Evolutionary conservation across 2,888 invertebrate species (phyloP).

Genomic region (Tipula confusa): DNA sequence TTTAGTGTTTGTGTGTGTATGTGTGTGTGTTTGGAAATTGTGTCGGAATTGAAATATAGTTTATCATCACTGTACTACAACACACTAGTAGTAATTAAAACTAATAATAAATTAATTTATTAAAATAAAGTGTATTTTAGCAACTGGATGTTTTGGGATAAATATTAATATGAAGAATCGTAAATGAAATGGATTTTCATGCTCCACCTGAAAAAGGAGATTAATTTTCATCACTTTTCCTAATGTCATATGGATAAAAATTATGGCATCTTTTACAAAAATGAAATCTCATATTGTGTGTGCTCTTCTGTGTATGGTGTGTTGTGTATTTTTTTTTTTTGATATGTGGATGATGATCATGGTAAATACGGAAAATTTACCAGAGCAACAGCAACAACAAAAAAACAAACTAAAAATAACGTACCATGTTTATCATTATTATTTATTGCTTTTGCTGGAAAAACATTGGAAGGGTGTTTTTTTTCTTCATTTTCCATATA

Average conservation of each 20-base stretch:
- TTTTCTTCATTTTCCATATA: not conserved
- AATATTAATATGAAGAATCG: not conserved
- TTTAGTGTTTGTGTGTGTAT: not conserved
- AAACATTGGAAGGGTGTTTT: constrained; percentile 8
- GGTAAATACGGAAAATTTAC: not conserved
- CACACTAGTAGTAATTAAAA: not conserved
- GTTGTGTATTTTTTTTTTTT: no score
- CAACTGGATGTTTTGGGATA: not conserved
- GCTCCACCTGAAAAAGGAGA: constrained; percentile 25
- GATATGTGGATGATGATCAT: not conserved
- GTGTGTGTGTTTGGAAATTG: not conserved
- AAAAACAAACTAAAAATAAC: not conserved
- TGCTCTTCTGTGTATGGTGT: not conserved
- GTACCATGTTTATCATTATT: constrained; percentile 20
- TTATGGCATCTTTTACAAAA: constrained; percentile 20
- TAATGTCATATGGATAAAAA: constrained; percentile 25
- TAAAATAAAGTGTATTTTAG: not conserved
- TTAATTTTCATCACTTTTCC: constrained; percentile 20
- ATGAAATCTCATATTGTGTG: constrained; percentile 15
- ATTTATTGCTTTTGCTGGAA: not conserved
- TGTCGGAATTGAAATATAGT: not conserved
- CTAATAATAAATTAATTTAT: not conserved
- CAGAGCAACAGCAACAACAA: not conserved
- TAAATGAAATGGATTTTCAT: constrained; percentile 20
- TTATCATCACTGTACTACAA: no score